phyloP scores from a whole-genome alignment of 2,797 vertebrate species.

The Sebastiscus albofasciatus region DNA sequence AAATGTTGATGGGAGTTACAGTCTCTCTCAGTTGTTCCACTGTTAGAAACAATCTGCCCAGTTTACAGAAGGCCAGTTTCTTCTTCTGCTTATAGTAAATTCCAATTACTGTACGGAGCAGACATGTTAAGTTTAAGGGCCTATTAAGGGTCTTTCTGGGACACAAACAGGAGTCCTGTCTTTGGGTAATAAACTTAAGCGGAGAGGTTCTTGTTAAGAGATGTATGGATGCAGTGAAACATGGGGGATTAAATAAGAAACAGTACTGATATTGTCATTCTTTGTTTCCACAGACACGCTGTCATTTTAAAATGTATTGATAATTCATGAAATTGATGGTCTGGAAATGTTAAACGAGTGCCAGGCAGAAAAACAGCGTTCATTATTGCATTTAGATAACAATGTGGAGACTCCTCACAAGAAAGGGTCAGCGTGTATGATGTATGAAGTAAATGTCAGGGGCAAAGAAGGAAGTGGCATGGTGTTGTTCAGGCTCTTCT shows the following conservation, averaged over 20 bases:
- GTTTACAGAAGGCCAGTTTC: background rate
- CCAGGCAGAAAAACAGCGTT: background rate
- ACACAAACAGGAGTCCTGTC: background rate
- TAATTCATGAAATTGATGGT: background rate
- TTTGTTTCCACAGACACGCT: background rate
- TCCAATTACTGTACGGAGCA: constrained; percentile 2
- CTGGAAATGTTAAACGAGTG: background rate
- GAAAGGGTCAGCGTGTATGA: background rate
- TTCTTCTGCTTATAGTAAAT: too few species aligned
- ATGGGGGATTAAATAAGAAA: background rate
- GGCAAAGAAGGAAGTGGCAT: background rate
- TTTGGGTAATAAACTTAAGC: background rate
- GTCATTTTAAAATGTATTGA: background rate
- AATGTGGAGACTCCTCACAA: background rate
- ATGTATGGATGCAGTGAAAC: background rate
- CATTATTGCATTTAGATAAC: background rate
- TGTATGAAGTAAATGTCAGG: background rate
- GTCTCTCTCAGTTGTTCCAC: background rate
- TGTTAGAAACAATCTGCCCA: background rate
- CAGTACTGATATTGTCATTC: background rate
- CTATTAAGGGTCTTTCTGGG: constrained; percentile 1
- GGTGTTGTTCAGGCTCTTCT: too few species aligned
- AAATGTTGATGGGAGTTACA: background rate
- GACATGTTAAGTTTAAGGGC: background rate
- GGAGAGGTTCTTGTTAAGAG: background rate